These are phyloP conservation scores for Pseudois nayaur DNA, from an alignment of 2,113 vertebrate species.

Conservation along the genomic window DNA sequence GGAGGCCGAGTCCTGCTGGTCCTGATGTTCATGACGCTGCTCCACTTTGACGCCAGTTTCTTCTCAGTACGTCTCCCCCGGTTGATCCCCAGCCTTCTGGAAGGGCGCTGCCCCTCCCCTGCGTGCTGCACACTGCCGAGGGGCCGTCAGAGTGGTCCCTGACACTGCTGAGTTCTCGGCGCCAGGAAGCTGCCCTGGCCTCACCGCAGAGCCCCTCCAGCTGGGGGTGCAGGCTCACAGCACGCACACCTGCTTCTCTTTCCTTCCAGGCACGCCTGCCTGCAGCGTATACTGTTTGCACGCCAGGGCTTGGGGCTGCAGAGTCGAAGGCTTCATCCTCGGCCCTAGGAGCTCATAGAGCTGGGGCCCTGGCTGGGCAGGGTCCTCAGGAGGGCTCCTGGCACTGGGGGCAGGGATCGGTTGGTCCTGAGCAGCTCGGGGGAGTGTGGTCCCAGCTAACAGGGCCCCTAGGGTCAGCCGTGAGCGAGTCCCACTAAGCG, in stretches of 20 bases:
- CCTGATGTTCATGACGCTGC: slow-evolving; percentile 98
- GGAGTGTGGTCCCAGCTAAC: rapidly evolving
- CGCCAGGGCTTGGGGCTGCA: background rate
- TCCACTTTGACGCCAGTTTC: slow-evolving; percentile 95
- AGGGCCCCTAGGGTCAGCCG: background rate
- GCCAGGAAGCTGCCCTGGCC: background rate
- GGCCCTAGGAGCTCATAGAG: background rate
- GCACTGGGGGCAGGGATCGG: background rate
- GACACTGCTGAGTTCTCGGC: rapidly evolving
- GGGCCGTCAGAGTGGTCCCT: rapidly evolving
- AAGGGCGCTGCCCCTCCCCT: background rate
- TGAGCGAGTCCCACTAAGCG: background rate
- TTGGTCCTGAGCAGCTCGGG: rapidly evolving
- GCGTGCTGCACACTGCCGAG: rapidly evolving
- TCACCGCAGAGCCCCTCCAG: rapidly evolving
- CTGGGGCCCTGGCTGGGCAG: background rate
- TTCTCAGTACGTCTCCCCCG: slow-evolving; percentile 88
- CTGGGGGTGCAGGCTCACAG: rapidly evolving
- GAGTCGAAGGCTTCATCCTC: background rate
- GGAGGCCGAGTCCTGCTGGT: slow-evolving; percentile 94
- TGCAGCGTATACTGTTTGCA: rapidly evolving
- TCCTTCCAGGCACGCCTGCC: rapidly evolving
- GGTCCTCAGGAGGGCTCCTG: background rate
- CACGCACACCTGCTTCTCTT: rapidly evolving
- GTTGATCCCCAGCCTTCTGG: too few relatives aligned